phyloP scores from a whole-genome alignment of 2,797 vertebrate species.

The Phrynocephalus vlangalii region DNA sequence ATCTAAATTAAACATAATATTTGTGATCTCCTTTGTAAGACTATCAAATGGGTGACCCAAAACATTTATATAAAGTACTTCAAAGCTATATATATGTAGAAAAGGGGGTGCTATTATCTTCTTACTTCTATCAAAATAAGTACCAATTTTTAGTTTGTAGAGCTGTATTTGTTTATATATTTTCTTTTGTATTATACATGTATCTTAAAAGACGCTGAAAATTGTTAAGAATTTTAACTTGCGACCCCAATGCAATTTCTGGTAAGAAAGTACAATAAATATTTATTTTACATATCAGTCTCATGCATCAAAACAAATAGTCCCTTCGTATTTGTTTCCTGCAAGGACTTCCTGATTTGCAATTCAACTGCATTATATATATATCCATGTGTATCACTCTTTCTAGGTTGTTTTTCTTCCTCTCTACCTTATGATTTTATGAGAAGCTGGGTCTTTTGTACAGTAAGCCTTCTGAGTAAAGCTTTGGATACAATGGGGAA shows the following conservation, averaged over 20 bases:
- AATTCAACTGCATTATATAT: background rate
- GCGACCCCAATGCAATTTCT: background rate
- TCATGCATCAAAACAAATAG: background rate
- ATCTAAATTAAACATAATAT: too few relatives aligned
- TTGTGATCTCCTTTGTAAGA: too few relatives aligned
- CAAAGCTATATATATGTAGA: background rate
- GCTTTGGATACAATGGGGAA: constrained; percentile 19
- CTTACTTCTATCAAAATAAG: background rate
- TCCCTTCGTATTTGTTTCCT: background rate
- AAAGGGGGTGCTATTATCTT: background rate
- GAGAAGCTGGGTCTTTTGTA: constrained; percentile 2
- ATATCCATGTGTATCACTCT: background rate
- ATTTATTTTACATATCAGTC: background rate
- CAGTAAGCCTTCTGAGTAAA: constrained; percentile 41
- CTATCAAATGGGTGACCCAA: background rate
- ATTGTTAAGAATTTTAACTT: background rate
- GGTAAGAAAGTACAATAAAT: background rate
- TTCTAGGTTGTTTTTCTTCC: background rate
- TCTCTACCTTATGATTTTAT: constrained; percentile 17
- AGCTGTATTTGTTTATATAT: too few relatives aligned
- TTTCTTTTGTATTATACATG: too few relatives aligned
- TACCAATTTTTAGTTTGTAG: too few relatives aligned
- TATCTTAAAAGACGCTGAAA: background rate
- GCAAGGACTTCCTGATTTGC: background rate
- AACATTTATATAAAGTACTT: background rate